Conservation (phyloP, 2,113 vertebrate species). For the Lucifuga dentata region DNA sequence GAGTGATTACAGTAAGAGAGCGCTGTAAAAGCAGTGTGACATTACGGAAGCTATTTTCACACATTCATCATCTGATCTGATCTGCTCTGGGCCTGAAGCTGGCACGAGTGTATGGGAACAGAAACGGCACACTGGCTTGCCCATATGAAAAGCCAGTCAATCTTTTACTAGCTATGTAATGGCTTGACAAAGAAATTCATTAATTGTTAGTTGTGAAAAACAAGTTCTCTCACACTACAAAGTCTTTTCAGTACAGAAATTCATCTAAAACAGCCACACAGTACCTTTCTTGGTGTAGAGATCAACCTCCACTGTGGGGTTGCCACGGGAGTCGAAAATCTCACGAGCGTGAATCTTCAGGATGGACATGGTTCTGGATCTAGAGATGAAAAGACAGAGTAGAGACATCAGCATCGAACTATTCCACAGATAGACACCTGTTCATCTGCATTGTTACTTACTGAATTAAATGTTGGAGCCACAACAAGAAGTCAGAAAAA, state of each 20-base stretch:
- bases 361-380: constrained; percentile 91
- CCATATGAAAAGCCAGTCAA: background rate
- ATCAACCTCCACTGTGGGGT: constrained; percentile 97
- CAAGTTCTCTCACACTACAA: too few relatives aligned
- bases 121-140: constrained; percentile 13
- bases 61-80: constrained; percentile 61
- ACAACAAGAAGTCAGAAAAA: constrained; percentile 38
- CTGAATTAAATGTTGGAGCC: background rate
- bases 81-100: constrained; percentile 27
- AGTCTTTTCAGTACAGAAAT: too few relatives aligned
- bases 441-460: constrained; percentile 6
- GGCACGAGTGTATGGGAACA: constrained; percentile 12
- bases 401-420: background rate
- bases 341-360: constrained; percentile 91
- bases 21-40: constrained; percentile 47
- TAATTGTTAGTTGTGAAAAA: too few relatives aligned
- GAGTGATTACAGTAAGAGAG: constrained; percentile 58
- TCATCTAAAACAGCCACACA: background rate
- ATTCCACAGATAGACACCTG: background rate
- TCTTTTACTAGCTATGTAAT: background rate
- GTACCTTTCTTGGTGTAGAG: constrained; percentile 93
- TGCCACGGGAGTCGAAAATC: constrained; percentile 99
- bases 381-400: constrained; percentile 56
- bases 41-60: constrained; percentile 79
- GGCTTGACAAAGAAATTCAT: too few relatives aligned